phyloP scores from a whole-genome alignment of 2,888 invertebrate genomes.

The Nomada fabriciana region DNA sequence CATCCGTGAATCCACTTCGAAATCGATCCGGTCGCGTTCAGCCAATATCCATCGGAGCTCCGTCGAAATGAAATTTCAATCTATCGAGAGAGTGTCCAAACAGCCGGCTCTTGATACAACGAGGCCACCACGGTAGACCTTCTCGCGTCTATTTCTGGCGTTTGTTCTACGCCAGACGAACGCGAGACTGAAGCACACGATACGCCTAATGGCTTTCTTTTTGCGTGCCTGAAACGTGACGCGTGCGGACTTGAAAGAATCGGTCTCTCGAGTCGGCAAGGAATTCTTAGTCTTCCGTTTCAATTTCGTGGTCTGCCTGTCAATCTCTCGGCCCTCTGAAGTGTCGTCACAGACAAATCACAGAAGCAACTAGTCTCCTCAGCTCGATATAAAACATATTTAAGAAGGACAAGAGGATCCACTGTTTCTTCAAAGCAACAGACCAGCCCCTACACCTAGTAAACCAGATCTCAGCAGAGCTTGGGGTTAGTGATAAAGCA shows the following conservation, averaged over 20 bases:
- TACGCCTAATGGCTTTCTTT: conserved; percentile 36
- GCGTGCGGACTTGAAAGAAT: too few species aligned
- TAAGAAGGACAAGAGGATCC: too few species aligned
- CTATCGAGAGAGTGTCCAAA: conserved; percentile 26
- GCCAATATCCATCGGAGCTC: conserved; percentile 22
- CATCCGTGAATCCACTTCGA: conserved; percentile 19
- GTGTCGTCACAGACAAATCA: conserved; percentile 2
- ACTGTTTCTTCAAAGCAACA: too few species aligned
- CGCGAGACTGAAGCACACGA: not conserved
- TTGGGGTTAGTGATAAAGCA: too few species aligned
- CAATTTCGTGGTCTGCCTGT: conserved; percentile 49
- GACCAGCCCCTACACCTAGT: too few species aligned
- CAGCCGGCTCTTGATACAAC: conserved; percentile 14
- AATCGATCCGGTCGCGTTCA: conserved; percentile 13
- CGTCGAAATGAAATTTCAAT: conserved; percentile 25
- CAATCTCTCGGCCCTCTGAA: conserved; percentile 35
- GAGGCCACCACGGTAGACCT: not conserved
- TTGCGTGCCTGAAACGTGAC: conserved; percentile 19
- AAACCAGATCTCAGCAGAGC: too few species aligned
- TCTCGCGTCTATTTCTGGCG: conserved; percentile 30
- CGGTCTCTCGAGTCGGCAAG: not conserved
- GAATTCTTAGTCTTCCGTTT: conserved; percentile 60
- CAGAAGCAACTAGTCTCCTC: not conserved
- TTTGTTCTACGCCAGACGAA: not conserved
- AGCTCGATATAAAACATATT: too few species aligned